phyloP scores from a whole-genome alignment of 2,888 invertebrate species.

The Drosophila phalerata region DNA sequence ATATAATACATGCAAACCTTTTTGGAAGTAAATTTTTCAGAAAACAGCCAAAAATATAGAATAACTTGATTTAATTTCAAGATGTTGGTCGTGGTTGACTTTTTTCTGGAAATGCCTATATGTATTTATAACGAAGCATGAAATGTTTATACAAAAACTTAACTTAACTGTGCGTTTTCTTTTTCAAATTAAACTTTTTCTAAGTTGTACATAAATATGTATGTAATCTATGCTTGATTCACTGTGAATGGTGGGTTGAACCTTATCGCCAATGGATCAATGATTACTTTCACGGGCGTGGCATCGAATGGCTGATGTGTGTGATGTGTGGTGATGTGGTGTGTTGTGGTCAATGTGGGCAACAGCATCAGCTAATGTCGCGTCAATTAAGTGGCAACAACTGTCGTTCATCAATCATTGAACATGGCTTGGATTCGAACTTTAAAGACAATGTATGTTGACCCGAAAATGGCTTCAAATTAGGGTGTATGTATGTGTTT shows the following conservation, averaged over 20 bases:
- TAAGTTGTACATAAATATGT: too few relatives aligned
- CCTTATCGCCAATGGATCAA: conserved; percentile 23
- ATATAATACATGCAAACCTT: too few relatives aligned
- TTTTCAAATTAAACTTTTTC: conserved; percentile 1
- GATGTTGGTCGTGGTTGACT: too few relatives aligned
- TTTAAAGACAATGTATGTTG: conserved; percentile 33
- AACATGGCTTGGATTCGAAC: conserved; percentile 20
- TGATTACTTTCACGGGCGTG: conserved; percentile 32
- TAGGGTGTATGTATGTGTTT: conserved; percentile 28
- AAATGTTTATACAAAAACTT: not conserved
- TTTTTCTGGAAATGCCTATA: too few relatives aligned
- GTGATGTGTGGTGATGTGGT: not conserved
- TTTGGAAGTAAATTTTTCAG: too few relatives aligned
- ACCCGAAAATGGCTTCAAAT: conserved; percentile 65
- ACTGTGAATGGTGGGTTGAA: conserved; percentile 10
- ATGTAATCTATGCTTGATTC: conserved; percentile 40
- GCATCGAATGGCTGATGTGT: not conserved
- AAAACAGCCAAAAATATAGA: too few relatives aligned
- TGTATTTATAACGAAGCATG: too few relatives aligned
- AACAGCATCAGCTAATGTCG: conserved; percentile 43
- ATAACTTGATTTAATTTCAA: too few relatives aligned
- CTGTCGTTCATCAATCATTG: conserved; percentile 58
- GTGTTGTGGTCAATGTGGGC: conserved; percentile 24
- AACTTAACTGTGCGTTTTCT: not conserved
- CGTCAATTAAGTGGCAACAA: conserved; percentile 53